Evolutionary conservation across 2,113 vertebrate species (phyloP).

Genomic region (Acinonyx jubatus): DNA sequence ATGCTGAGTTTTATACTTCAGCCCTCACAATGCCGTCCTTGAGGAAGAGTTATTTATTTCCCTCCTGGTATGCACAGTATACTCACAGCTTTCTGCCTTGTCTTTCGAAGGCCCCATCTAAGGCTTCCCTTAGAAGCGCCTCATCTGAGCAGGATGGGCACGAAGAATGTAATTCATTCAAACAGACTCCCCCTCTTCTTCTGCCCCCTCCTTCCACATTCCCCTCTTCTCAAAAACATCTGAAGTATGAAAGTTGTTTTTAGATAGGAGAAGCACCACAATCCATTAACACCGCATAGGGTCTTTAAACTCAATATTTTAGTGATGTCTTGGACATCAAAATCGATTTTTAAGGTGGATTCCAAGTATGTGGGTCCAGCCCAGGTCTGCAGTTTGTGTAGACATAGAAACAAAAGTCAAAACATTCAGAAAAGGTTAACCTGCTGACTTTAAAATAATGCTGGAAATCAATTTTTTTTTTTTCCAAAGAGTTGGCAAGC

Average conservation of each 20-base stretch:
- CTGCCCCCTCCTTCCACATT: background rate
- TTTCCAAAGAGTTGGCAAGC: constrained; percentile 70
- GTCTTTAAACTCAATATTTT: constrained; percentile 82
- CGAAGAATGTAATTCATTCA: constrained; percentile 84
- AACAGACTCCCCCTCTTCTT: constrained; percentile 71
- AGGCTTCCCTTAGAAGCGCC: constrained; percentile 35
- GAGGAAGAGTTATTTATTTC: background rate
- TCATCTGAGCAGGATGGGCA: constrained; percentile 78
- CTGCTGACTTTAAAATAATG: constrained; percentile 81
- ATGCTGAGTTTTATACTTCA: constrained; percentile 19
- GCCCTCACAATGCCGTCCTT: constrained; percentile 26
- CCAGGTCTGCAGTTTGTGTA: constrained; percentile 90
- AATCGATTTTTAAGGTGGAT: constrained; percentile 78
- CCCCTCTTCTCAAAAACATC: constrained; percentile 68
- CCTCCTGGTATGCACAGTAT: background rate
- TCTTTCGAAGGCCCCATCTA: background rate
- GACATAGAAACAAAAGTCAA: constrained; percentile 79
- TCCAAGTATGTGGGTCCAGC: constrained; percentile 88
- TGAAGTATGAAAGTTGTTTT: constrained; percentile 75
- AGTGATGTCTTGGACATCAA: constrained; percentile 77
- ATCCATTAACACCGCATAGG: constrained; percentile 81
- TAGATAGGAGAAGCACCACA: constrained; percentile 83
- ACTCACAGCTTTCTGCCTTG: constrained; percentile 78
- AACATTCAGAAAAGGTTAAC: constrained; percentile 72
- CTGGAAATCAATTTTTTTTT: constrained; percentile 75